These are phyloP conservation scores for Chionomys nivalis DNA, from an alignment of 2,113 vertebrate genomes.

Conservation along the genomic window DNA sequence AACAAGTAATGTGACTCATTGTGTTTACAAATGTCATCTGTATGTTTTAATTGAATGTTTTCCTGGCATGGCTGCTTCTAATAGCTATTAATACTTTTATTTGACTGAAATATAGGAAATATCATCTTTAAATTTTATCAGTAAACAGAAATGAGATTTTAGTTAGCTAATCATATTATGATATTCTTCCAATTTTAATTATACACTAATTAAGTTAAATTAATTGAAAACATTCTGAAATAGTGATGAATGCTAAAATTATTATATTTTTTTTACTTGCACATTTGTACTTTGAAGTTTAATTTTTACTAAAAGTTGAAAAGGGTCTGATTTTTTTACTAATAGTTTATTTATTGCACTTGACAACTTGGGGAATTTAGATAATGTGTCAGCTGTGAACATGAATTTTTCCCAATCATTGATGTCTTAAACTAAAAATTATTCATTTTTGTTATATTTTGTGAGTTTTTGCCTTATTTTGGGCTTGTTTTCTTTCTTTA, in stretches of 20 bases:
- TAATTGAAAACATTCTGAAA: slow-evolving; percentile 51
- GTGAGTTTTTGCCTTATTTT: slow-evolving; percentile 4
- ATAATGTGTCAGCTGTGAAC: slow-evolving; percentile 65
- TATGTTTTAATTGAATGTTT: slow-evolving; percentile 20
- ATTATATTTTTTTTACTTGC: slow-evolving; percentile 78
- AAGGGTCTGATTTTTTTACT: slow-evolving; percentile 72
- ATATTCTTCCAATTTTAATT: slow-evolving; percentile 37
- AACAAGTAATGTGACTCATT: neutral
- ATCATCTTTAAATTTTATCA: slow-evolving; percentile 31
- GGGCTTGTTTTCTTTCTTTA: neutral
- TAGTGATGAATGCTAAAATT: slow-evolving; percentile 11
- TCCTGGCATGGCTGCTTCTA: slow-evolving; percentile 37
- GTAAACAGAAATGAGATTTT: slow-evolving; percentile 34
- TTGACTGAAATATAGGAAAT: neutral
- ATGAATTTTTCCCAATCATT: slow-evolving; percentile 79
- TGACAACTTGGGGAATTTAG: slow-evolving; percentile 76
- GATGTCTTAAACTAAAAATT: slow-evolving; percentile 76
- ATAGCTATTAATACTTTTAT: slow-evolving; percentile 35
- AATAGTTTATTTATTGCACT: slow-evolving; percentile 76
- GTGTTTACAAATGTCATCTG: neutral
- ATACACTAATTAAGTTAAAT: slow-evolving; percentile 37
- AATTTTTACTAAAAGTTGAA: slow-evolving; percentile 78
- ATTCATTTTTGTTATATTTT: slow-evolving; percentile 69
- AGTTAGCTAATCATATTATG: slow-evolving; percentile 46
- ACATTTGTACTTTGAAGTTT: slow-evolving; percentile 76